These are phyloP conservation scores for Lethenteron camtschaticum DNA, from an alignment of 2,113 vertebrate species.

Conservation along the genomic window DNA sequence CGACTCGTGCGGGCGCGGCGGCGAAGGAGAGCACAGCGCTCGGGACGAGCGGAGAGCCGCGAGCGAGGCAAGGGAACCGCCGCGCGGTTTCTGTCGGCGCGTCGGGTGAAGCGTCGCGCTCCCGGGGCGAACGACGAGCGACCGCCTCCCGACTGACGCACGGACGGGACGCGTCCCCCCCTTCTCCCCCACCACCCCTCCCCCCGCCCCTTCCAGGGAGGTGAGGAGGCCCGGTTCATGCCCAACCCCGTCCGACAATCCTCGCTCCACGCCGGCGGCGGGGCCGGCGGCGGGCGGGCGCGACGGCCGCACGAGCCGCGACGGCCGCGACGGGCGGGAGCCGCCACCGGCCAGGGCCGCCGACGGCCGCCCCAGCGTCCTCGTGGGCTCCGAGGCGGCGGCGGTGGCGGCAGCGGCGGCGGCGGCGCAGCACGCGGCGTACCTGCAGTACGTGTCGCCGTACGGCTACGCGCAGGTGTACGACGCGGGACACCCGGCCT, in stretches of 20 bases:
- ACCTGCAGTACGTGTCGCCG: constrained; percentile 81
- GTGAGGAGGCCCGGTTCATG: not conserved
- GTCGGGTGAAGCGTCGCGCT: no score
- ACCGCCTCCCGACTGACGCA: no score
- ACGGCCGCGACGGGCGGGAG: not conserved
- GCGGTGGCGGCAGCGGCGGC: constrained; percentile 57
- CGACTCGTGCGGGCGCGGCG: no score
- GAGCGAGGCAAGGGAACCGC: no score
- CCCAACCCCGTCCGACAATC: not conserved
- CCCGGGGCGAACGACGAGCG: no score
- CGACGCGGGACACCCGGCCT: constrained; percentile 55
- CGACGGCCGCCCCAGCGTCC: not conserved
- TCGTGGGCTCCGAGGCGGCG: constrained; percentile 9
- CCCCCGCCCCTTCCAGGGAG: not conserved
- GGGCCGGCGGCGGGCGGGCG: no score
- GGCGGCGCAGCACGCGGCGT: constrained; percentile 71
- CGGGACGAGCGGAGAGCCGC: no score
- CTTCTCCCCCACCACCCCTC: no score
- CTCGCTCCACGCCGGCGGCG: not conserved
- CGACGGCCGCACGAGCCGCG: no score
- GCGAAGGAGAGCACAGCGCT: no score
- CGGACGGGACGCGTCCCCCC: no score
- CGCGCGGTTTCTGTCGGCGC: no score
- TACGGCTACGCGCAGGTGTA: constrained; percentile 88
- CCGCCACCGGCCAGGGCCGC: not conserved